Percentiles rank a stretch among this genome's conserved stretches.
Conservation (phyloP, 2,888 invertebrate genomes). For the Cephus spinipes region DNA sequence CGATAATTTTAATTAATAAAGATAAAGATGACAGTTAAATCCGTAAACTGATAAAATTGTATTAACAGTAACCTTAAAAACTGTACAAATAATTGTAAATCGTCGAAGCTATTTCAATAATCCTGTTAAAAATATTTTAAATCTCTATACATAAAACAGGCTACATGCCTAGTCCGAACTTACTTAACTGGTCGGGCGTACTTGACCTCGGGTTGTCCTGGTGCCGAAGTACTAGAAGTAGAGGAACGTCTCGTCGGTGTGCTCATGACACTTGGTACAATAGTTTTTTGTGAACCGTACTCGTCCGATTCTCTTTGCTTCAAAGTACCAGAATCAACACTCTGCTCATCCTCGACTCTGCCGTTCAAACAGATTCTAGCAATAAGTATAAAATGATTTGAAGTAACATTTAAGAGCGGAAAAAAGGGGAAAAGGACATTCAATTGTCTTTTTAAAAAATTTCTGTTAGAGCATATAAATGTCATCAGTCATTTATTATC, state of each 20-base stretch:
- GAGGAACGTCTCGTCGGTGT: conserved; percentile 48
- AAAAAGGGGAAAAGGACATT: background rate
- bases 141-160: conserved; percentile 17
- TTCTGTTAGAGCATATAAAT: background rate
- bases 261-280: conserved; percentile 45
- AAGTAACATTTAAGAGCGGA: background rate
- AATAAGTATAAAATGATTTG: background rate
- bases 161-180: conserved; percentile 43
- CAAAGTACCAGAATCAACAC: conserved; percentile 46
- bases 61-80: background rate
- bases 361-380: background rate
- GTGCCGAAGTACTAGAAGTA: conserved; percentile 44
- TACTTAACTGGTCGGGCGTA: conserved; percentile 62
- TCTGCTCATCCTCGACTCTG: conserved; percentile 49
- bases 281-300: conserved; percentile 48
- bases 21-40: background rate
- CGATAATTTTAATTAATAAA: background rate
- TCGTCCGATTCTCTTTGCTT: conserved; percentile 48
- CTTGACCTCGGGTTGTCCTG: conserved; percentile 58
- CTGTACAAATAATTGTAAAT: background rate
- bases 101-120: background rate
- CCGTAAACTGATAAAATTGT: background rate
- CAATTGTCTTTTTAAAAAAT: background rate
- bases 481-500: background rate
- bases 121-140: background rate